Evolutionary conservation across 2,797 vertebrate genomes (phyloP).

Genomic region (Acestrorhynchus altus): DNA sequence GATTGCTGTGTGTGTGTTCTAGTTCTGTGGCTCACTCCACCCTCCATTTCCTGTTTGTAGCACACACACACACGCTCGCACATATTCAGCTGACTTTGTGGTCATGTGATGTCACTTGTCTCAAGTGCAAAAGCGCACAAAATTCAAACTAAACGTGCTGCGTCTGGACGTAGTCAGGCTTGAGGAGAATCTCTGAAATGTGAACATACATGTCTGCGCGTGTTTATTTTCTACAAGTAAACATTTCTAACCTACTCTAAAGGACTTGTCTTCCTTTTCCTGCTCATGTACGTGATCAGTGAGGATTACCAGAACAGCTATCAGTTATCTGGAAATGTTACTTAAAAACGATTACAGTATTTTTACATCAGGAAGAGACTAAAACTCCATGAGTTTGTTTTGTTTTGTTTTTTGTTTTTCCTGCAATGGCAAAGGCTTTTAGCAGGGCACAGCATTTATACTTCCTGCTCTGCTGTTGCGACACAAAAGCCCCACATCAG

Average conservation of each 20-base stretch:
- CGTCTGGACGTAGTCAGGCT: neutral
- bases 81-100: constrained; percentile 51
- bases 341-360: neutral
- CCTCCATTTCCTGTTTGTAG: constrained; percentile 58
- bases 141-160: constrained; percentile 24
- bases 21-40: constrained; percentile 53
- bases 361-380: neutral
- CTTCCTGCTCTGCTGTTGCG: constrained; percentile 40
- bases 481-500: constrained; percentile 24
- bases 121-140: constrained; percentile 26
- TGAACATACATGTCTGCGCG: neutral
- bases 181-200: neutral
- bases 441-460: constrained; percentile 42
- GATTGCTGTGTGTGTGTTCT: constrained; percentile 22
- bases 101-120: constrained; percentile 43
- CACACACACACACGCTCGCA: constrained; percentile 27
- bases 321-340: no score
- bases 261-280: neutral
- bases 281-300: no score
- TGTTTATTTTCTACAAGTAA: neutral
- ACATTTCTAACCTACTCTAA: no score
- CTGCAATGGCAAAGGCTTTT: constrained; percentile 28
- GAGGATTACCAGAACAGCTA: no score
- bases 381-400: neutral
- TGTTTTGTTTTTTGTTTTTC: neutral